Base-by-base conservation (phyloP, 2,113 vertebrate genomes). In the Collichthys lucidus region DNA sequence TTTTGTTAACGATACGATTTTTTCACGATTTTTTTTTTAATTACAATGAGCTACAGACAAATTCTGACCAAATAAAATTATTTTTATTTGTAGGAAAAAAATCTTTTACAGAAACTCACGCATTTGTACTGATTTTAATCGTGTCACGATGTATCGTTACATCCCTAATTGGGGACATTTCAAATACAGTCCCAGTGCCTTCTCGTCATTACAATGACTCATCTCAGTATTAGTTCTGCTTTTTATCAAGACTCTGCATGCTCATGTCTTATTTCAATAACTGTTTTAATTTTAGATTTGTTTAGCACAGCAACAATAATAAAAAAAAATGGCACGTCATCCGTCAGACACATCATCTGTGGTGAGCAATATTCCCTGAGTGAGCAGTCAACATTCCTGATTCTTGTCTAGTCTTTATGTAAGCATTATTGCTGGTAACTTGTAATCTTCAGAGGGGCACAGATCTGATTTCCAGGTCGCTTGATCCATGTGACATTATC, bases 401-500 rank as follows among this genome's bases (percentile, higher is more conserved):
- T 26, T 7, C 4, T 5, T 7, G 9, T 50, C 31, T 50, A 42
- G 20, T 40, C 31, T 11, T 31, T 12, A 19, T 3, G 3, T 26
- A 31, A 5, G 19, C 59, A 50, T 24, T 22, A 24, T 12, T 26
- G 44, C 26, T 1, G 17, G 17, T 44, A 49, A 29, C 3, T 15
- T 55, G 31, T 20, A 46, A 44, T 80, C 57, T 49, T 42, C 7
- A 74, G 11, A 59, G 20, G 3, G 15, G 20, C 61, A 61, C 47
- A 26, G 35, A 64, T 66, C 35, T 2, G 4, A 50, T 82, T 80
- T 79, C 50, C 50, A 63, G 20, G 47, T 49, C 0, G 2, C 31
- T 62, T 60, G 35, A 71, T 52, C 14, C 49, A 17, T n/a, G 19
- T 20, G 71, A 52, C 42, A 70, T 78, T 85, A 75, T 42, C 6